Conservation (phyloP, 2,888 invertebrate species). For the Macaria liturata region DNA sequence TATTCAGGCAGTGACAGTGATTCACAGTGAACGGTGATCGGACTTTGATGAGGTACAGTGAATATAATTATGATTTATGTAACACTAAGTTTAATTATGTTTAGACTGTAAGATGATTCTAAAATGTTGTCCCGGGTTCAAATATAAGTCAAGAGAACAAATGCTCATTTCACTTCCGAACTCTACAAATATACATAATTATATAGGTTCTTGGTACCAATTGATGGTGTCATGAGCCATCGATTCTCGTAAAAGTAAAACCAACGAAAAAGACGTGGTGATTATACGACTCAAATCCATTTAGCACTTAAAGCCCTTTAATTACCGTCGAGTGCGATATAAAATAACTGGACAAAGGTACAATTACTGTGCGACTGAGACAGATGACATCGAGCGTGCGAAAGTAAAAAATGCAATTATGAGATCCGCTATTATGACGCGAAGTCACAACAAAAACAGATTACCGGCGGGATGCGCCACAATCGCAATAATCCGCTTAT, state of each 20-base stretch:
- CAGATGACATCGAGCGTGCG: conserved; percentile 31
- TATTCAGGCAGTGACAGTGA: conserved; percentile 90
- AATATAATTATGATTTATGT: too few species aligned
- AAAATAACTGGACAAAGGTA: conserved; percentile 16
- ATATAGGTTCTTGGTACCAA: too few species aligned
- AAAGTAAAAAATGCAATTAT: conserved; percentile 35
- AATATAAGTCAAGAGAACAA: too few species aligned
- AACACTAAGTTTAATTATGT: too few species aligned
- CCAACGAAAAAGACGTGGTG: too few species aligned
- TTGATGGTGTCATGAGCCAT: too few species aligned
- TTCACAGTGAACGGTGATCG: conserved; percentile 46
- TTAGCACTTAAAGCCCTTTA: conserved; percentile 3
- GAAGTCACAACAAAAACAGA: conserved; percentile 52
- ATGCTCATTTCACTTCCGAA: too few species aligned
- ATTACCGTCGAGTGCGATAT: conserved; percentile 5
- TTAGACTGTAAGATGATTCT: too few species aligned
- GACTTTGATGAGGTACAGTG: too few species aligned
- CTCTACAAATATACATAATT: too few species aligned
- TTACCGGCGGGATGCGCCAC: conserved; percentile 43
- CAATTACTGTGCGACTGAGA: conserved; percentile 18
- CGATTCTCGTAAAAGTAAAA: too few species aligned
- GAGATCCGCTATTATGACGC: conserved; percentile 32
- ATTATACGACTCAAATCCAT: neutral
- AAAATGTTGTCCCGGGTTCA: too few species aligned
- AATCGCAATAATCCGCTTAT: conserved; percentile 45